These are phyloP conservation scores for Centropus unirufus DNA, from an alignment of 2,113 vertebrate species.

Conservation along the genomic window DNA sequence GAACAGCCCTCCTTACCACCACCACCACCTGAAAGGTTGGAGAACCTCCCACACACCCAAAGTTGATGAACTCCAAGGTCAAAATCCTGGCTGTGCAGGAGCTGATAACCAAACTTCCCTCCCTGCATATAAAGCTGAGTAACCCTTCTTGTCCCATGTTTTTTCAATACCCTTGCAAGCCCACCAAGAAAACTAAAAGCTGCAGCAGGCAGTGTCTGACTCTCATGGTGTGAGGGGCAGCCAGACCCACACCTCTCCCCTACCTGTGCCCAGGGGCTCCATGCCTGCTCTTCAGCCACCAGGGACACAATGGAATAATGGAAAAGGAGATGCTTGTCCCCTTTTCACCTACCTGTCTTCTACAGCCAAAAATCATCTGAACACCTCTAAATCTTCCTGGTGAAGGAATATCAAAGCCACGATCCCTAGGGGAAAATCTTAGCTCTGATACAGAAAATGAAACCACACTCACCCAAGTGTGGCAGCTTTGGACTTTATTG, in stretches of 20 bases:
- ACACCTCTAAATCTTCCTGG: background rate
- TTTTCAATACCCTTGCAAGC: background rate
- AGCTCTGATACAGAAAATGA: background rate
- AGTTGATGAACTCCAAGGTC: background rate
- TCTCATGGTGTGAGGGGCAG: background rate
- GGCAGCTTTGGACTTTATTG: background rate
- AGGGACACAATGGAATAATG: background rate
- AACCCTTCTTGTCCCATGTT: background rate
- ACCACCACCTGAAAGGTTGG: background rate
- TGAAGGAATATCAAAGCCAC: background rate
- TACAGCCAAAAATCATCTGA: background rate
- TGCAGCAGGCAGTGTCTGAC: background rate
- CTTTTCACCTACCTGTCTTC: background rate
- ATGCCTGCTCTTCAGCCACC: background rate
- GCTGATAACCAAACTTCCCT: background rate
- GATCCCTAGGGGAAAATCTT: background rate
- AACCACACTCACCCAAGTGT: background rate
- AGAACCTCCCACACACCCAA: background rate
- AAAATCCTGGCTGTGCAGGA: background rate
- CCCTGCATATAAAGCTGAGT: background rate
- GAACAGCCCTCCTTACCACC: background rate
- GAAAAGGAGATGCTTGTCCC: background rate
- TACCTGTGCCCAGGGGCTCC: background rate
- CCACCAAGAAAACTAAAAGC: background rate
- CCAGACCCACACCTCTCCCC: background rate